Evolutionary conservation across 2,113 vertebrate genomes (phyloP).

Genomic region (Apeltes quadracus): DNA sequence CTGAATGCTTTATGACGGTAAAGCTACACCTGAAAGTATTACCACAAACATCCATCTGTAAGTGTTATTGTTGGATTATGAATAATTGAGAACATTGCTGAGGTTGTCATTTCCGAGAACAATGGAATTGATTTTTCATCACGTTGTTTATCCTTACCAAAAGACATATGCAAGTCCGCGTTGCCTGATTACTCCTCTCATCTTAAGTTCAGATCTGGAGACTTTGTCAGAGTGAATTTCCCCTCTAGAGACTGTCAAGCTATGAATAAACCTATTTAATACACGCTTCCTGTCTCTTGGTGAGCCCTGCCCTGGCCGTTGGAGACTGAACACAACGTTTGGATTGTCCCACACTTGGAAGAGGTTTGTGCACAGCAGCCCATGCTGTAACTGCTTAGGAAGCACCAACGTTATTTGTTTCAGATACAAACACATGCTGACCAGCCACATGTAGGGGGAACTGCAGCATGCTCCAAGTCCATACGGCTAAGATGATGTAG

Average conservation of each 20-base stretch:
- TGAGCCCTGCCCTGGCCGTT: background rate
- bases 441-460: slow-evolving; percentile 95
- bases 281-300: slow-evolving; percentile 3
- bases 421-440: slow-evolving; percentile 68
- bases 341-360: background rate
- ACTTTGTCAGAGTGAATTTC: background rate
- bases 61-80: background rate
- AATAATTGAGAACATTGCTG: slow-evolving; percentile 31
- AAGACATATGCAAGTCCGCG: background rate
- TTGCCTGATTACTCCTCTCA: background rate
- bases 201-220: background rate
- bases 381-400: background rate
- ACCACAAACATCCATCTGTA: background rate
- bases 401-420: background rate
- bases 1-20: slow-evolving; percentile 13
- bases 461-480: slow-evolving; percentile 98
- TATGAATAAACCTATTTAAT: background rate
- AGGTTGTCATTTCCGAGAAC: slow-evolving; percentile 13
- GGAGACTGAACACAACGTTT: slow-evolving; percentile 25
- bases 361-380: background rate
- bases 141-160: background rate
- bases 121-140: background rate
- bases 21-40: background rate
- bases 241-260: background rate
- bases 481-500: slow-evolving; percentile 89